Evolutionary conservation across 2,888 invertebrate species (phyloP).

Genomic region (Euplagia quadripunctaria): DNA sequence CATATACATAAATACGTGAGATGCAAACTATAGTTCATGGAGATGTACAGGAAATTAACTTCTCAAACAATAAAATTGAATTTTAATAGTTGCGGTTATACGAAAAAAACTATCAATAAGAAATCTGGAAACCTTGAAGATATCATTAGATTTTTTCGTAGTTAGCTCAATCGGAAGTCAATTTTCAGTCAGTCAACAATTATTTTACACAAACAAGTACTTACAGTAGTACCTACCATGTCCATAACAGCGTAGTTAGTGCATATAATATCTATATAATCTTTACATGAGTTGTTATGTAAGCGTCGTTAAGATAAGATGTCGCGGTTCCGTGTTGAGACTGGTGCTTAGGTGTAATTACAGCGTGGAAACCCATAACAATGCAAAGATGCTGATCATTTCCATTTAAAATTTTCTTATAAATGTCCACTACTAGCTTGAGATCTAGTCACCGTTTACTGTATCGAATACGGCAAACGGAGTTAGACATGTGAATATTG

Average conservation of each 20-base stretch:
- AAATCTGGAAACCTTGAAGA: background rate
- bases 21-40: background rate
- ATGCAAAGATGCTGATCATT: slow-evolving; percentile 29
- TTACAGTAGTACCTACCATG: slow-evolving; percentile 14
- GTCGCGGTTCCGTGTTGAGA: slow-evolving; percentile 51
- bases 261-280: slow-evolving; percentile 31
- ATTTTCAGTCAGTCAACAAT: too few relatives aligned
- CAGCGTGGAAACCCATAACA: slow-evolving; percentile 31
- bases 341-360: slow-evolving; percentile 38
- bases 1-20: background rate
- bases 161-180: slow-evolving; percentile 21
- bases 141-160: background rate
- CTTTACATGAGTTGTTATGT: slow-evolving; percentile 57
- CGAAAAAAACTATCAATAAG: background rate
- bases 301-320: slow-evolving; percentile 52
- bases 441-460: background rate
- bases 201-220: slow-evolving; percentile 15
- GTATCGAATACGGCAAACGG: background rate
- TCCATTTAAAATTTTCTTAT: slow-evolving; percentile 2
- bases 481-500: background rate
- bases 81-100: background rate
- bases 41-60: background rate
- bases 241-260: slow-evolving; percentile 43
- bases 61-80: background rate
- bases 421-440: background rate